phyloP scores from a whole-genome alignment of 2,113 vertebrate genomes.

The Miniopterus natalensis region DNA sequence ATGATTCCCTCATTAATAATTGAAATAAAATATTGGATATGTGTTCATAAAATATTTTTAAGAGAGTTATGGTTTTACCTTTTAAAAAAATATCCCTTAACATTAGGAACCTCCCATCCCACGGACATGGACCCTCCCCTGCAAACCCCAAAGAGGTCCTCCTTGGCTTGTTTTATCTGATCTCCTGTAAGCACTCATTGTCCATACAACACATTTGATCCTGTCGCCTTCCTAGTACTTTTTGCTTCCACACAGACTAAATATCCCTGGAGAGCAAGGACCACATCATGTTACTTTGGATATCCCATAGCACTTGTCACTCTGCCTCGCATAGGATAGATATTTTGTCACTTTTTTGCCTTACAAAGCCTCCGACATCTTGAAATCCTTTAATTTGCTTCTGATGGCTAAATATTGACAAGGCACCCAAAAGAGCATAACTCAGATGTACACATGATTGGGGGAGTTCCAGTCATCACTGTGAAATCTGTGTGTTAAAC shows the following conservation, averaged over 20 bases:
- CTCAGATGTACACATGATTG: background rate
- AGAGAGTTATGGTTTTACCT: conserved; percentile 13
- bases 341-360: background rate
- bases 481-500: background rate
- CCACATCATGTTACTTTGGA: no score
- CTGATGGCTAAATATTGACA: background rate
- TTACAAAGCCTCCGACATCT: background rate
- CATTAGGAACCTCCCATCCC: background rate
- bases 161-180: background rate
- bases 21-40: conserved; percentile 24
- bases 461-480: background rate
- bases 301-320: background rate
- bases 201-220: background rate
- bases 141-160: background rate
- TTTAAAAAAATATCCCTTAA: background rate
- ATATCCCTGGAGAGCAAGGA: background rate
- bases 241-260: background rate
- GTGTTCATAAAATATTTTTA: conserved; percentile 5
- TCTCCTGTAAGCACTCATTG: background rate
- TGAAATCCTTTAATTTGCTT: background rate
- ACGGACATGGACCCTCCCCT: background rate
- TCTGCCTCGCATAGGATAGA: background rate
- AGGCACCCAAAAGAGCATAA: background rate
- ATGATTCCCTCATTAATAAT: background rate
- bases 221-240: background rate